Conservation (phyloP, 2,888 invertebrate genomes). For the Hartigia nigra region DNA sequence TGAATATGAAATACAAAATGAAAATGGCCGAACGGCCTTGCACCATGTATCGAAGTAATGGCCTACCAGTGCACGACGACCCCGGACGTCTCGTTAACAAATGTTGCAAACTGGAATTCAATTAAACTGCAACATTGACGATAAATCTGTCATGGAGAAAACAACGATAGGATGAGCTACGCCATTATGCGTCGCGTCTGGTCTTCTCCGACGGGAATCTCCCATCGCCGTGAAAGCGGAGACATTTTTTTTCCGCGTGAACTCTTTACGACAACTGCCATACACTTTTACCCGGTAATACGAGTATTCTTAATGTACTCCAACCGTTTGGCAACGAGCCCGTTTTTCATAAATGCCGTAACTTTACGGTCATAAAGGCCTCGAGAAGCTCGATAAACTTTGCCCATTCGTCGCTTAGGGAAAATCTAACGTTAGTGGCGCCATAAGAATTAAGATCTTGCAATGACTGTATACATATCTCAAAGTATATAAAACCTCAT, state of each 20-base stretch:
- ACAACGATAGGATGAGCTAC: background rate
- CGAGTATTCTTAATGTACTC: background rate
- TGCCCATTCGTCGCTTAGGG: background rate
- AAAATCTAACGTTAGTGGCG: background rate
- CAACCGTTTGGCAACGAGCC: background rate
- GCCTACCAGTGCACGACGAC: slow-evolving; percentile 27
- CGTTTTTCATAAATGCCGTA: background rate
- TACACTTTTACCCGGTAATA: background rate
- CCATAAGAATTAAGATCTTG: background rate
- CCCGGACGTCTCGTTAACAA: slow-evolving; percentile 31
- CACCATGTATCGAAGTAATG: slow-evolving; percentile 33
- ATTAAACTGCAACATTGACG: slow-evolving; percentile 43
- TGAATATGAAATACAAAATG: background rate
- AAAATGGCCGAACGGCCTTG: background rate
- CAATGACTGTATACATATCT: background rate
- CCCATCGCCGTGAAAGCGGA: background rate
- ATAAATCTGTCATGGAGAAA: slow-evolving; percentile 38
- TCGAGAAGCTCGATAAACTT: background rate
- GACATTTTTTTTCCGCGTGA: background rate
- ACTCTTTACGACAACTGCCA: background rate
- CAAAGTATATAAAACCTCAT: background rate
- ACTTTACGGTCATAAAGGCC: background rate
- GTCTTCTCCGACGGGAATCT: background rate
- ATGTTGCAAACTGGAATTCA: slow-evolving; percentile 33
- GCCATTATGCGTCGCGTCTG: background rate